Percentiles rank a stretch among this genome's conserved stretches.
Evolutionary conservation across 2,888 invertebrate species (phyloP).

Genomic region (Morinoia aosen): DNA sequence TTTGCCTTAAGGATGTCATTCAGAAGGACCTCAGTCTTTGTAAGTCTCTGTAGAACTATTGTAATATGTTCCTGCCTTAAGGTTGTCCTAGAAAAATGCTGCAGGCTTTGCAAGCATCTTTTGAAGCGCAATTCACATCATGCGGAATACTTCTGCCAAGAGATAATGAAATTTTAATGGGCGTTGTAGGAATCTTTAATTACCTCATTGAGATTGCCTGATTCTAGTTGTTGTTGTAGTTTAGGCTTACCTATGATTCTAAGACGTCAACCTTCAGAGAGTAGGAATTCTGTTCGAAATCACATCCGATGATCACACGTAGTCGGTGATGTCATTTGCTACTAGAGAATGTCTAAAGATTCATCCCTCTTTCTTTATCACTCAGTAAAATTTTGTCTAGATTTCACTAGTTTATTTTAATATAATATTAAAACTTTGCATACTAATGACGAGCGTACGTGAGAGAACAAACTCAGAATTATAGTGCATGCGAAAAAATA

Average conservation of each 20-base stretch:
- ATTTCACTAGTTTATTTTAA: neutral
- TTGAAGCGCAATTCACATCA: neutral
- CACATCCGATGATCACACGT: slow-evolving; percentile 41
- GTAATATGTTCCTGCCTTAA: slow-evolving; percentile 17
- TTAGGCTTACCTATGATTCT: slow-evolving; percentile 24
- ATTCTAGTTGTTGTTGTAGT: slow-evolving; percentile 50
- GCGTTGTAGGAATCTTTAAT: slow-evolving; percentile 1
- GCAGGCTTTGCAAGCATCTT: neutral
- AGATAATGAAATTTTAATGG: neutral
- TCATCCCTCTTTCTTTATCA: neutral
- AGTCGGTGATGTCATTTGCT: neutral
- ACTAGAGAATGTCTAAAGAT: slow-evolving; percentile 18
- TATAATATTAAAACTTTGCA: neutral
- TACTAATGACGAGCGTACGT: neutral
- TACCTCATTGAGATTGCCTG: slow-evolving; percentile 32
- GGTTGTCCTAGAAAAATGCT: neutral
- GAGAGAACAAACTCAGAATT: neutral
- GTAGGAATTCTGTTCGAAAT: slow-evolving; percentile 40
- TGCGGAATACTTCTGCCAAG: neutral
- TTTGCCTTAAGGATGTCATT: slow-evolving; percentile 29
- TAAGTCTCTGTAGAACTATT: slow-evolving; percentile 4
- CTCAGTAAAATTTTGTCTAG: neutral
- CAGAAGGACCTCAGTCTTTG: slow-evolving; percentile 8
- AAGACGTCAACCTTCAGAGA: neutral
- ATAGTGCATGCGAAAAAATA: neutral